phyloP scores from a whole-genome alignment of 2,888 invertebrate species.

The Neuroscelio doddi region DNA sequence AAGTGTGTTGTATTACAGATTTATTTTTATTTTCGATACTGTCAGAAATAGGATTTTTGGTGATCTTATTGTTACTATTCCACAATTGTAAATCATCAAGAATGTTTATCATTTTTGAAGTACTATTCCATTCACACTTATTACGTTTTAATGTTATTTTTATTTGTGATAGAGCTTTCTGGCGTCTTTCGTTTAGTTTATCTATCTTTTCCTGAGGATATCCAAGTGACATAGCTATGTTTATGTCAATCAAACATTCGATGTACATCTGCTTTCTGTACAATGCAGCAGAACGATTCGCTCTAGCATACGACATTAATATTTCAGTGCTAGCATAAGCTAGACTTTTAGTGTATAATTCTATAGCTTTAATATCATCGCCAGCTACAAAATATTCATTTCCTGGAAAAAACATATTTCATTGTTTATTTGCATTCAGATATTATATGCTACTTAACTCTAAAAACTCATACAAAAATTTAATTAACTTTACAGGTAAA shows the following conservation, averaged over 20 bases:
- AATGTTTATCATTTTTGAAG: neutral
- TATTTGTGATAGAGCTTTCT: constrained; percentile 58
- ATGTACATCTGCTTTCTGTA: constrained; percentile 64
- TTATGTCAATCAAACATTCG: constrained; percentile 67
- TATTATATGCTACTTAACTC: too few relatives aligned
- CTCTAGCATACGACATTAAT: constrained; percentile 65
- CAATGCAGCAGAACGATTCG: constrained; percentile 69
- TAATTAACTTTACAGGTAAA: too few relatives aligned
- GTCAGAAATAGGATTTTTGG: too few relatives aligned
- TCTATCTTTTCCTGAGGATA: constrained; percentile 66
- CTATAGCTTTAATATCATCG: constrained; percentile 66
- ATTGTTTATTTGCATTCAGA: too few relatives aligned
- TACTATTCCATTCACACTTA: neutral
- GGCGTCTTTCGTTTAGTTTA: constrained; percentile 62
- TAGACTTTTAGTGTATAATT: constrained; percentile 66
- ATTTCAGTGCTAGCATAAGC: constrained; percentile 64
- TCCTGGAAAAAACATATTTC: too few relatives aligned
- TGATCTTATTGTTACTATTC: neutral
- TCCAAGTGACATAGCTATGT: constrained; percentile 60
- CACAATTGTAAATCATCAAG: neutral
- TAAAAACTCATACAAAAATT: too few relatives aligned
- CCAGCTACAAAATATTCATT: constrained; percentile 67
- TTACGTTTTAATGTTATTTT: constrained; percentile 1
- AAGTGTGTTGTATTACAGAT: too few relatives aligned
- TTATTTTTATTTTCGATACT: too few relatives aligned